These are phyloP conservation scores for Percopsis transmontana DNA, from an alignment of 2,113 vertebrate species.

Conservation along the genomic window DNA sequence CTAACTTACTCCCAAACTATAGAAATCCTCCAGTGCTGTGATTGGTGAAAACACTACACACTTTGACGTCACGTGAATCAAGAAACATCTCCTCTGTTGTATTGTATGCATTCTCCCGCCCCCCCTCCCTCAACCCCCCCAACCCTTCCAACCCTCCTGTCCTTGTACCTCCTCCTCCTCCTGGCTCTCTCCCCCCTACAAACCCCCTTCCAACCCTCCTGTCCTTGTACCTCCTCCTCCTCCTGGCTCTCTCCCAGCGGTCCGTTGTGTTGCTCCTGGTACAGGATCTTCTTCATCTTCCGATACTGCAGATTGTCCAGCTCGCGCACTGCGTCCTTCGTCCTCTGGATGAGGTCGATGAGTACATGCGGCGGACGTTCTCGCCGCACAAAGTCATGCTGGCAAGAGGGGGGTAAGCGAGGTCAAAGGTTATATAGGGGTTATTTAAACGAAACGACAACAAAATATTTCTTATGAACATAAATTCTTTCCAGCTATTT, in stretches of 20 bases:
- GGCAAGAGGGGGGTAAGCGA: constrained; percentile 7
- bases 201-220: neutral
- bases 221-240: constrained; percentile 93
- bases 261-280: constrained; percentile 93
- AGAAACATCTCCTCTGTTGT: no score
- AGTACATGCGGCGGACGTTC: constrained; percentile 88
- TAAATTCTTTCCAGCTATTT: no score
- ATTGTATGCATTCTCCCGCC: no score
- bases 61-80: no score
- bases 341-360: constrained; percentile 95
- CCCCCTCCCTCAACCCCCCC: neutral
- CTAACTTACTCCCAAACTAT: no score
- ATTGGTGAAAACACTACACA: no score
- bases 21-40: no score
- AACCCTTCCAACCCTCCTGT: no score
- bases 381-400: constrained; percentile 95
- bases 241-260: constrained; percentile 93
- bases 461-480: no score
- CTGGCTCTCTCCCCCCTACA: neutral
- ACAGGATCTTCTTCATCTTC: constrained; percentile 99
- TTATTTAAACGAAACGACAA: neutral
- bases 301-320: constrained; percentile 97
- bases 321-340: constrained; percentile 96
- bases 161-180: neutral
- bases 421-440: neutral